Conservation (phyloP, 2,797 vertebrate species). For the Coregonus ussuriensis region DNA sequence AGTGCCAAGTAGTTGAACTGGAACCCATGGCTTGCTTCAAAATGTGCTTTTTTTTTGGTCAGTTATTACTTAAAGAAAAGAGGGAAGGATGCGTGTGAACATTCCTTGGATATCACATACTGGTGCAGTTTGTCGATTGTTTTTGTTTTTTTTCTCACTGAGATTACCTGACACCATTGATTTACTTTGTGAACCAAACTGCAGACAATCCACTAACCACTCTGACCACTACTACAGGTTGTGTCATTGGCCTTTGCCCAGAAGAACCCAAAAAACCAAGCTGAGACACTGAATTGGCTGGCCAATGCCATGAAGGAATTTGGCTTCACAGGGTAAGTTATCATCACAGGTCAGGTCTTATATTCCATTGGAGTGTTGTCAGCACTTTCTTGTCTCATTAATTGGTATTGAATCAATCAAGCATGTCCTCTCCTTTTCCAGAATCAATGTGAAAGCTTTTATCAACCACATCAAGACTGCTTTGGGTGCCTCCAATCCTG, state of each 20-base stretch:
- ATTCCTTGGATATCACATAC: too few species aligned
- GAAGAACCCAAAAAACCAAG: constrained; percentile 99
- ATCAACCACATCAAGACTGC: constrained; percentile 97
- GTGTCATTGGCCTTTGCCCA: constrained; percentile 92
- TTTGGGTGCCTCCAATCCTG: constrained; percentile 95
- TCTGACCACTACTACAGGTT: constrained; percentile 71
- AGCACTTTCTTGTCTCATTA: not conserved
- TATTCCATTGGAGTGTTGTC: not conserved
- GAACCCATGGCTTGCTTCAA: too few species aligned
- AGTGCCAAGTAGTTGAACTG: too few species aligned
- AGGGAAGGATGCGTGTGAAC: too few species aligned
- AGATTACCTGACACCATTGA: too few species aligned
- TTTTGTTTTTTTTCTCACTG: too few species aligned
- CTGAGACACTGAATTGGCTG: constrained; percentile 95
- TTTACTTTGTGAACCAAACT: too few species aligned
- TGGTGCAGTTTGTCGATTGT: too few species aligned
- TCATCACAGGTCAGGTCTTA: not conserved
- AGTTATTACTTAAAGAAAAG: too few species aligned
- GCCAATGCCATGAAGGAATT: constrained; percentile 98
- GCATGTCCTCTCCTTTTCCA: constrained; percentile 45
- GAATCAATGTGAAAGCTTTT: constrained; percentile 95
- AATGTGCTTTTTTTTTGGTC: too few species aligned
- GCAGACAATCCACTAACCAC: too few species aligned
- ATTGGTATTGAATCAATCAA: not conserved
- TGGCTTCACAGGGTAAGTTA: constrained; percentile 91